Evolutionary conservation across 2,888 invertebrate species (phyloP).

Genomic region (Ichneumoninae sp.): DNA sequence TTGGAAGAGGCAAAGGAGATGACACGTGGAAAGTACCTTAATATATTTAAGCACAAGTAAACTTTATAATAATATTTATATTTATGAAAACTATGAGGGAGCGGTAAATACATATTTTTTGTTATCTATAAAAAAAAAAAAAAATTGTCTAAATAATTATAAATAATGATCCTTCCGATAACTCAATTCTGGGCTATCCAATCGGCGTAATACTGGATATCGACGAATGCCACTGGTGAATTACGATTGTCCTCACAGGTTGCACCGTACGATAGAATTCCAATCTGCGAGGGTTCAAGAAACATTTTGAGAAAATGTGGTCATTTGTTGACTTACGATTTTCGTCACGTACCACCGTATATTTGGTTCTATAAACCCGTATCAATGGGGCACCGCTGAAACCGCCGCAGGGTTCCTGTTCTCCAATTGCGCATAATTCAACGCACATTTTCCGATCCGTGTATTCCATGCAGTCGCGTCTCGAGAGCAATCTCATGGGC

Average conservation of each 20-base stretch:
- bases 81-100: conserved; percentile 52
- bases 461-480: conserved; percentile 88
- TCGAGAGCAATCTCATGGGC: conserved; percentile 88
- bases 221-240: conserved; percentile 91
- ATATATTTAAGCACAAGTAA: conserved; percentile 88
- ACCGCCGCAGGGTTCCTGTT: conserved; percentile 91
- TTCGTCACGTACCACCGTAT: conserved; percentile 87
- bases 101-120: conserved; percentile 60
- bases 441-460: conserved; percentile 87
- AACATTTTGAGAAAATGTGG: not conserved
- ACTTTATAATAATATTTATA: conserved; percentile 46
- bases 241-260: conserved; percentile 91
- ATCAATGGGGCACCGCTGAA: conserved; percentile 92
- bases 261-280: conserved; percentile 92
- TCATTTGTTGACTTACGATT: not conserved
- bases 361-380: conserved; percentile 87
- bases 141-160: not conserved
- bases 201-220: conserved; percentile 89
- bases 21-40: conserved; percentile 97
- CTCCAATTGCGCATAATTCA: conserved; percentile 90
- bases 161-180: not conserved
- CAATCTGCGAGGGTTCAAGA: conserved; percentile 86
- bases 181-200: conserved; percentile 90
- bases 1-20: conserved; percentile 98
- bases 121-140: conserved; percentile 43